Evolutionary conservation across 2,888 invertebrate genomes (phyloP).

Genomic region (Cheilosia variabilis): DNA sequence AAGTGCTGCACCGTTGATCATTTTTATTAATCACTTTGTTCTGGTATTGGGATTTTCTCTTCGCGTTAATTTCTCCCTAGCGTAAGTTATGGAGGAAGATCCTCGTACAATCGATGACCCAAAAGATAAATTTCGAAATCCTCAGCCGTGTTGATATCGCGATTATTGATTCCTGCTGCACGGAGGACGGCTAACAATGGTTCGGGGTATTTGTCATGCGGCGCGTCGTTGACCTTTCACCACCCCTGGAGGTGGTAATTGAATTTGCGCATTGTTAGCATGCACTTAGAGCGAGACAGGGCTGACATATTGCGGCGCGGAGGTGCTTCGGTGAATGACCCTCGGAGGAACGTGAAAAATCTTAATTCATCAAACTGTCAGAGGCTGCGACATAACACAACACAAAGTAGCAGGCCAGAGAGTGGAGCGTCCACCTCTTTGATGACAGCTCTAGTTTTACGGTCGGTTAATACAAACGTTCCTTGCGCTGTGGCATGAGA

Average conservation of each 20-base stretch:
- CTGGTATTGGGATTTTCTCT: constrained; percentile 30
- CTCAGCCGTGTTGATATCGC: constrained; percentile 55
- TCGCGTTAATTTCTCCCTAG: constrained; percentile 60
- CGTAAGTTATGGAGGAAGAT: constrained; percentile 70
- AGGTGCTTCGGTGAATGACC: constrained; percentile 52
- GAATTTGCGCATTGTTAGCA: constrained; percentile 63
- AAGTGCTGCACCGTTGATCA: constrained; percentile 67
- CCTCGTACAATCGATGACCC: constrained; percentile 64
- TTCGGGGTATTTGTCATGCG: constrained; percentile 40
- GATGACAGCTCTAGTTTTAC: constrained; percentile 75
- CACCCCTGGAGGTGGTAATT: constrained; percentile 61
- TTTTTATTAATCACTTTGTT: constrained; percentile 70
- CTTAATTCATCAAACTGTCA: constrained; percentile 75
- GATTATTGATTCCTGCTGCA: constrained; percentile 65
- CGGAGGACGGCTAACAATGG: constrained; percentile 53
- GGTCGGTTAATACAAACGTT: constrained; percentile 75
- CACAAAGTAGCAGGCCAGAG: constrained; percentile 50
- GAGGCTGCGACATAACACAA: constrained; percentile 59
- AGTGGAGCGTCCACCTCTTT: constrained; percentile 26
- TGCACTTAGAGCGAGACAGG: neutral
- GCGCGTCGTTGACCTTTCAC: constrained; percentile 42
- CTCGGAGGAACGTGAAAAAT: constrained; percentile 58
- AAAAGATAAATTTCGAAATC: constrained; percentile 71
- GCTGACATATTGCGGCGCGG: neutral
- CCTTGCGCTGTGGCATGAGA: constrained; percentile 59